Conservation (phyloP, 2,888 invertebrate genomes). For the Cryptops parisi region DNA sequence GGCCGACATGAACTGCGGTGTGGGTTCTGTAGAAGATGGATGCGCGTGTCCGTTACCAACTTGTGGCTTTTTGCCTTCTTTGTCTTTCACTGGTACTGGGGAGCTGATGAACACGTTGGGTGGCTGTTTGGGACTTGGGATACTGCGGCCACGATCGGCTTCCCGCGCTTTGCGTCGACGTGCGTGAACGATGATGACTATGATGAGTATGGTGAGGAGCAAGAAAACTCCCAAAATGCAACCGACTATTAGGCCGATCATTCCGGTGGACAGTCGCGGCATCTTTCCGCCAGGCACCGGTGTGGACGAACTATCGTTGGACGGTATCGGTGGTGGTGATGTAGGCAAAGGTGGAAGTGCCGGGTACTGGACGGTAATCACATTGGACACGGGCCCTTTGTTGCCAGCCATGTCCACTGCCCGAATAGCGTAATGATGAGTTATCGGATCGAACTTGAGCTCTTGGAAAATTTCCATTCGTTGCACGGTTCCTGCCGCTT, state of each 20-base stretch:
- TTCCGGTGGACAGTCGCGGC: too few relatives aligned
- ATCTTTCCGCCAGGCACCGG: too few relatives aligned
- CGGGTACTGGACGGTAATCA: conserved; percentile 39
- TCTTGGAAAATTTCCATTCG: conserved; percentile 39
- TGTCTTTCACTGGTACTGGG: background rate
- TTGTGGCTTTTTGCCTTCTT: background rate
- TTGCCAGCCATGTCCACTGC: conserved; percentile 37
- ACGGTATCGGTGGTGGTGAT: background rate
- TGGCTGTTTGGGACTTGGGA: background rate
- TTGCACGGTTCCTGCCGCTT: conserved; percentile 36
- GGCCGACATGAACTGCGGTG: conserved; percentile 42
- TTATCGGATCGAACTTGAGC: conserved; percentile 37
- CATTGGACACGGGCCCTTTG: conserved; percentile 36
- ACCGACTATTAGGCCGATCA: background rate
- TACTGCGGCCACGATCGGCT: background rate
- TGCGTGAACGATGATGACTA: background rate
- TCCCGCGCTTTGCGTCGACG: conserved; percentile 1
- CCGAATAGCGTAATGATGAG: conserved; percentile 40
- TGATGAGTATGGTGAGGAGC: background rate
- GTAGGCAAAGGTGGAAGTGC: conserved; percentile 29
- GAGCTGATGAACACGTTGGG: background rate
- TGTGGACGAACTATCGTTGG: too few relatives aligned
- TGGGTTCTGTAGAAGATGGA: conserved; percentile 25
- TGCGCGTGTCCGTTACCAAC: conserved; percentile 4
- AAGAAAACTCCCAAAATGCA: conserved; percentile 1